phyloP scores from a whole-genome alignment of 2,888 invertebrate species.

The Pseudococcus jackbeardsleyi region DNA sequence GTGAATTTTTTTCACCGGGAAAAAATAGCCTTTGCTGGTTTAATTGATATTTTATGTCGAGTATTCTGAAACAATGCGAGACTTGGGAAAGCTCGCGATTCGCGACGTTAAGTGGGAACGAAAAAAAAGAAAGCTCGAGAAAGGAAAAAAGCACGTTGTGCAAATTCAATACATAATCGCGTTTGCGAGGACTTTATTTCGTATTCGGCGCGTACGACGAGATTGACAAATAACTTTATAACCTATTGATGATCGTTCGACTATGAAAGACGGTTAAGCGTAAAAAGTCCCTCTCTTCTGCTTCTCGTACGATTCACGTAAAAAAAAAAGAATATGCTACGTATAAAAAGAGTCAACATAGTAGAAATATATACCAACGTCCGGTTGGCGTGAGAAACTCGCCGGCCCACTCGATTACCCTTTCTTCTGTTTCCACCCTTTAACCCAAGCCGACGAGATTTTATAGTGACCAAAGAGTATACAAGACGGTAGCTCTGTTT shows the following conservation, averaged over 20 bases:
- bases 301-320: conserved; percentile 45
- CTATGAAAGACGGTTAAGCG: conserved; percentile 65
- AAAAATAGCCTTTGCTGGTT: background rate
- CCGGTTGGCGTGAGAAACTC: conserved; percentile 65
- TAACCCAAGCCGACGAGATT: background rate
- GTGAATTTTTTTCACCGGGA: background rate
- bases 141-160: conserved; percentile 19
- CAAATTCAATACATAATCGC: conserved; percentile 29
- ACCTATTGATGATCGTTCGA: conserved; percentile 63
- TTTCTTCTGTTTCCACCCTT: conserved; percentile 23
- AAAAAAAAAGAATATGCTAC: background rate
- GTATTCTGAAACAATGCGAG: conserved; percentile 20
- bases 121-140: background rate
- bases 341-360: conserved; percentile 64
- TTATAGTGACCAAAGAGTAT: background rate
- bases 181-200: conserved; percentile 34
- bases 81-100: background rate
- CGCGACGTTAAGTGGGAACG: background rate
- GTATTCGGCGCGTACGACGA: conserved; percentile 46
- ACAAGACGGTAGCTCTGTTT: background rate
- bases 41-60: conserved; percentile 55
- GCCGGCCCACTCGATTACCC: conserved; percentile 60
- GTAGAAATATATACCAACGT: conserved; percentile 63
- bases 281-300: conserved; percentile 50
- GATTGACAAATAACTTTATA: conserved; percentile 64